phyloP scores from a whole-genome alignment of 2,797 vertebrate species.

The Sarcoramphus papa region DNA sequence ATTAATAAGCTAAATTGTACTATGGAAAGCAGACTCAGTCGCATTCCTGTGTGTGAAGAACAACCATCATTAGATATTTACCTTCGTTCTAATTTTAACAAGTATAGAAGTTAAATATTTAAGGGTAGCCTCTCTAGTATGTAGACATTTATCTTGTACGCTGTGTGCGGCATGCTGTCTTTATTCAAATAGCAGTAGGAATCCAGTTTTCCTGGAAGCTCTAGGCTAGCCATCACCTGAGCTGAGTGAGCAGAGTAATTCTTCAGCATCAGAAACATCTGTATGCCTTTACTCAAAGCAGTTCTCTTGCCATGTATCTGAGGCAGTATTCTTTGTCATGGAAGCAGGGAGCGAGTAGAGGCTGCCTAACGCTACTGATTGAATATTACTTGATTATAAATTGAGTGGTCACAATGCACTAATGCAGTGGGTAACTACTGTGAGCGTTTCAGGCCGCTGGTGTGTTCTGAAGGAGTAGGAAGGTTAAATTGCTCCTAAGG shows the following conservation, averaged over 20 bases:
- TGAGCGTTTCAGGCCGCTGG: not conserved
- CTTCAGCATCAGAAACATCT: not conserved
- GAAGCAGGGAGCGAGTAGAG: not conserved
- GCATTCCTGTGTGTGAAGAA: not conserved
- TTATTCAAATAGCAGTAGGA: not conserved
- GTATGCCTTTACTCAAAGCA: not conserved
- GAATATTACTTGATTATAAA: no score
- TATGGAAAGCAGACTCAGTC: not conserved
- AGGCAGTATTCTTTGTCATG: accelerated
- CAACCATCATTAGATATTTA: not conserved
- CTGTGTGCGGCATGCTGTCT: accelerated
- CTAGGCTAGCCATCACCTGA: not conserved
- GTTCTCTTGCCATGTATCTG: accelerated
- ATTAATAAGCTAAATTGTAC: not conserved
- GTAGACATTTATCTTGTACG: accelerated
- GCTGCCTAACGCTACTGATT: not conserved
- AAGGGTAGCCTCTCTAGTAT: not conserved
- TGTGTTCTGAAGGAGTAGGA: not conserved
- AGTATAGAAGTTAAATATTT: not conserved
- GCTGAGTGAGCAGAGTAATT: not conserved
- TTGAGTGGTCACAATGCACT: not conserved
- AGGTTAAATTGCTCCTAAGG: not conserved
- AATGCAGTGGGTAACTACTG: not conserved
- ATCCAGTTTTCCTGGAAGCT: not conserved
- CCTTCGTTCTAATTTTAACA: not conserved